Evolutionary conservation across 2,797 vertebrate species (phyloP), one percentile per base, ranked within the genome.

Genomic region (Malacoctenus gilli): DNA sequence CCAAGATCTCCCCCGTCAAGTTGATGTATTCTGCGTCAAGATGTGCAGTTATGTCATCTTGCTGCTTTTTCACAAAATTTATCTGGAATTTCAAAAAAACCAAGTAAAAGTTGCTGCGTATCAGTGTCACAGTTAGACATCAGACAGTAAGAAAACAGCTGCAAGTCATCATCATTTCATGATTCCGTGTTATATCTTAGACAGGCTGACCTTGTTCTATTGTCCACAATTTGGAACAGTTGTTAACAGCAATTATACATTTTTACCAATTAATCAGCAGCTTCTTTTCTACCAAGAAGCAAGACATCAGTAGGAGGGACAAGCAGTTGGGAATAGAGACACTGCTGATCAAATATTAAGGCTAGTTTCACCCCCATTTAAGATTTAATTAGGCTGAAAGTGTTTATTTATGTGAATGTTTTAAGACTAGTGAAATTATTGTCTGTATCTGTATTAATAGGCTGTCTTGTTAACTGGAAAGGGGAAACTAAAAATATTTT

Each of bases 61-160:
- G 93, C 60, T 95, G 94, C 48, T 91, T 83, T 82, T 94, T 97
- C 68, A 95, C 90, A 74, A 68, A 88, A 60, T 86, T 69, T 43
- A 97, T 87, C 97, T 99, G 68, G 28, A 32, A 13, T 38, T 70
- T 61, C 18, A 59, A 30, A 5, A 20, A 61, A 9, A n/a, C n/a
- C n/a, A n/a, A n/a, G n/a, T n/a, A 28, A 28, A 28, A 28, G 25
- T 28, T 9, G 6, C 25, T n/a, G n/a, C n/a, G 9, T 28, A 9
- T 6, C 6, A n/a, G n/a, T n/a, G n/a, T n/a, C n/a, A n/a, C n/a
- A n/a, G 25, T 5, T 5, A 28, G 4, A 9, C 25, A 28, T 28
- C 5, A 28, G 16, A 46, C 15, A 41, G 11, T 15, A n/a, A 16
- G 51, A 1, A 43, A 36, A 52, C 39, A 58, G 35, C 18, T 10